phyloP scores from a whole-genome alignment of 2,113 vertebrate genomes.

The Rhinopithecus roxellana region DNA sequence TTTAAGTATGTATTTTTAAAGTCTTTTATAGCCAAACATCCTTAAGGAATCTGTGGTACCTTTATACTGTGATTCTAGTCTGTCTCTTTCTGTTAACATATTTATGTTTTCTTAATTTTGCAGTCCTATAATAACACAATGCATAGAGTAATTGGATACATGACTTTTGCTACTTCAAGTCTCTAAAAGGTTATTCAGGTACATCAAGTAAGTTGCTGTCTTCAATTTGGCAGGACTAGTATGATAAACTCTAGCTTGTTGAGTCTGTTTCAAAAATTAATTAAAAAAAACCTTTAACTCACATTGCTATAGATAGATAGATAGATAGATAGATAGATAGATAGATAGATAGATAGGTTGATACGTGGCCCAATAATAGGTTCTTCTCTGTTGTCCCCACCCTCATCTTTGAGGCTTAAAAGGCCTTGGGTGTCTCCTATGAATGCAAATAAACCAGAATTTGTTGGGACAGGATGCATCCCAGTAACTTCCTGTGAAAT shows the following conservation, averaged over 20 bases:
- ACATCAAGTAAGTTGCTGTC: not conserved
- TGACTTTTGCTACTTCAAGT: not conserved
- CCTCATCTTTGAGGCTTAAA: not conserved
- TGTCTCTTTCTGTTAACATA: not conserved
- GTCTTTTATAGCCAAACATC: not conserved
- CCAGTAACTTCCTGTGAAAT: not conserved
- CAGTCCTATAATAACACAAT: not conserved
- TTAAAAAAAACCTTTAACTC: not conserved
- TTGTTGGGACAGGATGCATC: not conserved
- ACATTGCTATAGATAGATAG: not conserved
- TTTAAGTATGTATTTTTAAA: not conserved
- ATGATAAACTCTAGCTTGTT: not conserved
- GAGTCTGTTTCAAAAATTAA: not conserved
- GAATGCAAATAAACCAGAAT: not conserved
- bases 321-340: no score
- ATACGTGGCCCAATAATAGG: not conserved
- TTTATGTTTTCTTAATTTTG: not conserved
- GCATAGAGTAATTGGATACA: not conserved
- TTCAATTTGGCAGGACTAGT: not conserved
- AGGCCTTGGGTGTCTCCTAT: not conserved
- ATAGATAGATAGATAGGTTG: not conserved
- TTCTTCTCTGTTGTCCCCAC: not conserved
- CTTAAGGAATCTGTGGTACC: not conserved
- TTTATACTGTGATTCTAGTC: not conserved
- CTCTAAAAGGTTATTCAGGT: not conserved